Percentiles rank a stretch among this genome's conserved stretches.
Evolutionary conservation across 2,888 invertebrate genomes (phyloP).

Genomic region (Eretmocerus hayati): DNA sequence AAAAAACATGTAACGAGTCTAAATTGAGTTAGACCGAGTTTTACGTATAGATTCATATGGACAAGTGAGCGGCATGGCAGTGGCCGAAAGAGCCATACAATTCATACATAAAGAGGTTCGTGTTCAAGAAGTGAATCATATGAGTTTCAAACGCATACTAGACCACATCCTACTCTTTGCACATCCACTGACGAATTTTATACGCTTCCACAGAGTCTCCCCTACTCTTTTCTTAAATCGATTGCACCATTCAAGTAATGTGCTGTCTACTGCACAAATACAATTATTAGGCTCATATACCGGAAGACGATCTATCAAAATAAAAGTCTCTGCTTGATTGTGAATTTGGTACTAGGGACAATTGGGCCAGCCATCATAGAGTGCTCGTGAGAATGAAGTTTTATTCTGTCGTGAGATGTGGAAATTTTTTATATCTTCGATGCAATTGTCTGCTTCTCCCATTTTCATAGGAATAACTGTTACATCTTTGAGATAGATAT

Average conservation of each 20-base stretch:
- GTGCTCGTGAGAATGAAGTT: no score
- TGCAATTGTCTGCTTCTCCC: no score
- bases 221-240: constrained; percentile 9
- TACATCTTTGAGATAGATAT: no score
- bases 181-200: no score
- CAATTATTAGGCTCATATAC: background rate
- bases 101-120: constrained; percentile 20
- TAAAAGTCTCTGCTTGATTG: no score
- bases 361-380: no score
- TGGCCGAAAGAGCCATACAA: constrained; percentile 24
- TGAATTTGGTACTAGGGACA: no score
- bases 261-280: no score
- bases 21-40: constrained; percentile 42
- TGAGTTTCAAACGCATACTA: background rate
- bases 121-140: constrained; percentile 42
- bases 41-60: constrained; percentile 44
- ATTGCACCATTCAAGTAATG: background rate
- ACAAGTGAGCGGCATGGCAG: constrained; percentile 29
- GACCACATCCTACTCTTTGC: no score
- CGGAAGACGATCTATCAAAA: constrained; percentile 18
- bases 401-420: no score
- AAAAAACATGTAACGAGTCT: constrained; percentile 17
- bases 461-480: no score
- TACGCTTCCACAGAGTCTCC: background rate
- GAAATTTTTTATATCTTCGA: no score